Evolutionary conservation across 1,140 invertebrate species (phyloP).

Genomic region (Idris sp.): DNA sequence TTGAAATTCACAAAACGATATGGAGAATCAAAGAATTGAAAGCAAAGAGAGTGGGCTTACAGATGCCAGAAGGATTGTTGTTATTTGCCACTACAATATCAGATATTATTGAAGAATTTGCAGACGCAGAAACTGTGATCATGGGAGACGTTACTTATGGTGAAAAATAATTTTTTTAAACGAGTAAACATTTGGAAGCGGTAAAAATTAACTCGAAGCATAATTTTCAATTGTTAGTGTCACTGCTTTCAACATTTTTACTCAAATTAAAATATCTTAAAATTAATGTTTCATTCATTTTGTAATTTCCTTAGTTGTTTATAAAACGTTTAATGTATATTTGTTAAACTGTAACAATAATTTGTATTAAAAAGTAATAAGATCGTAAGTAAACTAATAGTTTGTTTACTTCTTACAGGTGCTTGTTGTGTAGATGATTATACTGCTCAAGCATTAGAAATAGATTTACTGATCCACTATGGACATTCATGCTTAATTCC

Average conservation of each 20-base stretch:
- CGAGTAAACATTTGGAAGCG: too few relatives aligned
- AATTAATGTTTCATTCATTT: too few relatives aligned
- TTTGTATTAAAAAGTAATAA: too few relatives aligned
- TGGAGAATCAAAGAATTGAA: conserved; percentile 93
- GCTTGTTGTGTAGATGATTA: conserved; percentile 99
- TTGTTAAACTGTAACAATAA: too few relatives aligned
- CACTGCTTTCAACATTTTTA: too few relatives aligned
- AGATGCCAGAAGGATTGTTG: conserved; percentile 97
- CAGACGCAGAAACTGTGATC: conserved; percentile 94
- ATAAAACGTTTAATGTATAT: too few relatives aligned
- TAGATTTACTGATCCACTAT: conserved; percentile 97
- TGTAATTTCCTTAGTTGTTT: too few relatives aligned
- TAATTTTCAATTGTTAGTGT: too few relatives aligned
- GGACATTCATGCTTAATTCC: conserved; percentile 99
- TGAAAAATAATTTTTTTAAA: conserved; percentile 37
- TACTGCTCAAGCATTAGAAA: conserved; percentile 92
- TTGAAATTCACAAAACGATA: conserved; percentile 98
- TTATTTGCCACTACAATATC: conserved; percentile 95
- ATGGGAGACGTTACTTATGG: conserved; percentile 99
- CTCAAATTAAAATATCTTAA: too few relatives aligned
- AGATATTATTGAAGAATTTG: conserved; percentile 96
- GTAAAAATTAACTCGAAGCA: too few relatives aligned
- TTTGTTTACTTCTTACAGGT: conserved; percentile 73
- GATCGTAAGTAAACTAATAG: conserved; percentile 6
- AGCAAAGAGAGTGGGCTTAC: conserved; percentile 93